Evolutionary conservation across 2,797 vertebrate genomes (phyloP), one percentile per base, ranked within the genome.

Genomic region (Spinus olivaceus): DNA sequence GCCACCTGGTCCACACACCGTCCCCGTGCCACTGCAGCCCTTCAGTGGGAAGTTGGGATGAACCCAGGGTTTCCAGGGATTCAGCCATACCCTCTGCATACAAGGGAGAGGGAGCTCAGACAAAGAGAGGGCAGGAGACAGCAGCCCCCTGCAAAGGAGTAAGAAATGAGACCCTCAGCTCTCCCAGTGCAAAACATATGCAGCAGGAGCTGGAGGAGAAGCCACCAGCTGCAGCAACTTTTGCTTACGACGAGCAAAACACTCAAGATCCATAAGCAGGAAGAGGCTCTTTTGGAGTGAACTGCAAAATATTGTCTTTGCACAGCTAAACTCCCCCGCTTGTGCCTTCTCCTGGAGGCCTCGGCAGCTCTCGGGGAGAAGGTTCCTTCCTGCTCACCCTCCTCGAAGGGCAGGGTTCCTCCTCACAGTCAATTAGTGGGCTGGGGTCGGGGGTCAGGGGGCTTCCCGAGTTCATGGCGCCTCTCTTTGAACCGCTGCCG

Each of bases 261-360:
- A 2, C 70, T 90, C 3, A 1, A 67, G n/a, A 65, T 54, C 59
- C 42, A 33, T 28, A 72, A 92, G 92, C 82, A 88, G 90, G 81
- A 95, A 94, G 69, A 93, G 33, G n/a, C 41, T 90, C 44, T 87
- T 91, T 16, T 25, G 54, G 61, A 93, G 57, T 17, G 56, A 86
- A 33, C 46, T n/a, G 79, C 83, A 88, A 94, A 95, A 95, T 86
- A 86, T 28, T 90, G 86, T 42, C 90, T 83, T 74, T 90, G 73
- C 66, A 22, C 44, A 42, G 86, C 80, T 16, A 4, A 23, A 80
- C 90, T 91, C 88, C 86, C 88, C 90, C 50, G 2, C 56, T 47
- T 2, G 6, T 0, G 54, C 80, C 53, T 86, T 82, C 82, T 66
- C 53, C 90, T 83, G 49, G 65, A 70, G 42, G 82, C 39, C 76